phyloP scores from a whole-genome alignment of 2,113 vertebrate species.

The Proteles cristata region DNA sequence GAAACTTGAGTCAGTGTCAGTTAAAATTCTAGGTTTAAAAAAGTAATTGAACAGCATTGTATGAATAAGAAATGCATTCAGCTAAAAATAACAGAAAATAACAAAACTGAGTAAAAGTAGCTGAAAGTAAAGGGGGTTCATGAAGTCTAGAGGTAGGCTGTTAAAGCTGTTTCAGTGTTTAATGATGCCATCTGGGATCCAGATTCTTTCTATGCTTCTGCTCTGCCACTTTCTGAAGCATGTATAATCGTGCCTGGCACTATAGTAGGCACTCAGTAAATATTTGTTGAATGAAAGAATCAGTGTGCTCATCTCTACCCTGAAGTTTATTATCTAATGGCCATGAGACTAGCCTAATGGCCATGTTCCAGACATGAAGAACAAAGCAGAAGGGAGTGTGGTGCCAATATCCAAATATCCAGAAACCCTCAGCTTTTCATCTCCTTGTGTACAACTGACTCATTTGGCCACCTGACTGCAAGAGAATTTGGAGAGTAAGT shows the following conservation, averaged over 20 bases:
- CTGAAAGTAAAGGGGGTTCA: neutral
- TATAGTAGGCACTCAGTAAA: neutral
- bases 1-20: neutral
- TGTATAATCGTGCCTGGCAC: neutral
- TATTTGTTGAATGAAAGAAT: neutral
- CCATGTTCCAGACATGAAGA: neutral
- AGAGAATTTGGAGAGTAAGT: conserved; percentile 52
- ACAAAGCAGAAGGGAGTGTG: neutral
- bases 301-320: neutral
- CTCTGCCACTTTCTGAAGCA: neutral
- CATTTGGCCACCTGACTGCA: conserved; percentile 13
- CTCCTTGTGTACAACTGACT: conserved; percentile 32
- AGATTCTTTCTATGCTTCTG: neutral
- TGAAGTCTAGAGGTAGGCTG: neutral
- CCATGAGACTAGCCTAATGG: neutral
- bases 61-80: neutral
- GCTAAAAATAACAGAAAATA: conserved; percentile 42
- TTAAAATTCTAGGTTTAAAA: conserved; percentile 47
- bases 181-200: neutral
- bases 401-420: neutral
- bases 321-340: neutral
- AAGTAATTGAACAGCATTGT: neutral
- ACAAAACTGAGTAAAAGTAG: neutral
- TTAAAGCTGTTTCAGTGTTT: neutral
- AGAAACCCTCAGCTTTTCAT: conserved; percentile 31